Percentiles rank a stretch among this genome's conserved stretches.
These are phyloP conservation scores for Anniella stebbinsi DNA, from an alignment of 2,797 vertebrate species.

Conservation along the genomic window DNA sequence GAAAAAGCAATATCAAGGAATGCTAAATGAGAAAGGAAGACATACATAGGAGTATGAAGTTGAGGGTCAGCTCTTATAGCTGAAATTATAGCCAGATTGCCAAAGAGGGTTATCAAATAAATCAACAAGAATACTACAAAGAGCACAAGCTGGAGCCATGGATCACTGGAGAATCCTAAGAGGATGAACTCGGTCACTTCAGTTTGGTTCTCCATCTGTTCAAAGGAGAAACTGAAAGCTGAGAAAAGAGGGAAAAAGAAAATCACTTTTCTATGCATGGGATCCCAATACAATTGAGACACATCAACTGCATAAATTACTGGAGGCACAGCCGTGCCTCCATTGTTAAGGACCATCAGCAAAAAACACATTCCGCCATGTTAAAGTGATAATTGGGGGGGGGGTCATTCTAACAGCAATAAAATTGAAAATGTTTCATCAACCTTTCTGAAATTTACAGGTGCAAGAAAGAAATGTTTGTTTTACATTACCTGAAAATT, in stretches of 20 bases:
- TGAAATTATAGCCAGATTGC: constrained; percentile 19
- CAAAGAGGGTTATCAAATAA: constrained; percentile 17
- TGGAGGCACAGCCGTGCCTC: too few species aligned
- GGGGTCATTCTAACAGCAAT: too few species aligned
- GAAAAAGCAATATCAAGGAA: constrained; percentile 61
- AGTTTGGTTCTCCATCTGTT: background rate
- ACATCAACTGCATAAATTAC: too few species aligned
- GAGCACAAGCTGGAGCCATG: background rate
- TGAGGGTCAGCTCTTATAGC: background rate
- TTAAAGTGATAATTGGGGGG: too few species aligned
- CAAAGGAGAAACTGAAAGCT: background rate
- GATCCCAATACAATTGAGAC: too few species aligned
- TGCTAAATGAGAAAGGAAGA: constrained; percentile 40
- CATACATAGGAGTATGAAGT: constrained; percentile 33
- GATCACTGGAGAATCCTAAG: constrained; percentile 6
- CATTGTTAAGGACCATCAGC: too few species aligned
- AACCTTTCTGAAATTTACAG: too few species aligned
- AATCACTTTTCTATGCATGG: too few species aligned
- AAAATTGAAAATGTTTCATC: too few species aligned
- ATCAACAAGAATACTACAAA: constrained; percentile 12
- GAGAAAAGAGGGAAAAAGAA: background rate
- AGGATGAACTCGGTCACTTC: constrained; percentile 2
- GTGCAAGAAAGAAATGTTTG: too few species aligned
- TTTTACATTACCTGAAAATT: too few species aligned
- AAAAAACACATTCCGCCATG: too few species aligned